These are phyloP conservation scores for Albula glossodonta DNA, from an alignment of 2,113 vertebrate genomes.

Conservation along the genomic window DNA sequence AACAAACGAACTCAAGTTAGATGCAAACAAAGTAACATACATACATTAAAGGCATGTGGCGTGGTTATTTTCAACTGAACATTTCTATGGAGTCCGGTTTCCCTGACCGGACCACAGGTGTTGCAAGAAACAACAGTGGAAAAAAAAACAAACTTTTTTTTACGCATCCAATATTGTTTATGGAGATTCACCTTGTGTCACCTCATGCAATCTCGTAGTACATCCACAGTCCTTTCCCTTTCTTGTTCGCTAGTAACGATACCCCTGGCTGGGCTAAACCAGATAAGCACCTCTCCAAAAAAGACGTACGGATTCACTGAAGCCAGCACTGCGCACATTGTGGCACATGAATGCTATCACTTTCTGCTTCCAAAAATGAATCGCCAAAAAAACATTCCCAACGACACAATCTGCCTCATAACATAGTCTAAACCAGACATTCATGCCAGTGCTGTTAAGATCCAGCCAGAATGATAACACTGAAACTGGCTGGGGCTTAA, in stretches of 20 bases:
- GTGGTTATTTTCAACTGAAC: background rate
- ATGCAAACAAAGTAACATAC: background rate
- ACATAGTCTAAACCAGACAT: background rate
- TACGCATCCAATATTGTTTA: background rate
- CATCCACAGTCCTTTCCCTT: background rate
- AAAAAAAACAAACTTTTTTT: background rate
- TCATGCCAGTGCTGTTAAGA: background rate
- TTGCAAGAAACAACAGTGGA: background rate
- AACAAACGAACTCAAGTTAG: background rate
- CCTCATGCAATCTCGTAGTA: background rate
- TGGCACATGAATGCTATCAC: slow-evolving; percentile 26
- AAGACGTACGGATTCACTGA: slow-evolving; percentile 8
- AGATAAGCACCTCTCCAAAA: slow-evolving; percentile 15
- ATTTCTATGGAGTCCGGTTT: background rate
- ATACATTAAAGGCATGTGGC: background rate
- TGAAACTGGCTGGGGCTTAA: background rate
- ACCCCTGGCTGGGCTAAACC: slow-evolving; percentile 9
- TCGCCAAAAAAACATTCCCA: background rate
- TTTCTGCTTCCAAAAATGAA: slow-evolving; percentile 5
- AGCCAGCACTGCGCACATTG: background rate
- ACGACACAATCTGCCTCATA: slow-evolving; percentile 24
- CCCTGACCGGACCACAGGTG: background rate
- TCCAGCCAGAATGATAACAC: background rate
- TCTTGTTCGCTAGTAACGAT: background rate
- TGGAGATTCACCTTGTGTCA: too few species aligned